Percentiles rank a stretch among this genome's conserved stretches.
These are phyloP conservation scores for Sprattus sprattus DNA, from an alignment of 2,113 vertebrate genomes.

Conservation along the genomic window DNA sequence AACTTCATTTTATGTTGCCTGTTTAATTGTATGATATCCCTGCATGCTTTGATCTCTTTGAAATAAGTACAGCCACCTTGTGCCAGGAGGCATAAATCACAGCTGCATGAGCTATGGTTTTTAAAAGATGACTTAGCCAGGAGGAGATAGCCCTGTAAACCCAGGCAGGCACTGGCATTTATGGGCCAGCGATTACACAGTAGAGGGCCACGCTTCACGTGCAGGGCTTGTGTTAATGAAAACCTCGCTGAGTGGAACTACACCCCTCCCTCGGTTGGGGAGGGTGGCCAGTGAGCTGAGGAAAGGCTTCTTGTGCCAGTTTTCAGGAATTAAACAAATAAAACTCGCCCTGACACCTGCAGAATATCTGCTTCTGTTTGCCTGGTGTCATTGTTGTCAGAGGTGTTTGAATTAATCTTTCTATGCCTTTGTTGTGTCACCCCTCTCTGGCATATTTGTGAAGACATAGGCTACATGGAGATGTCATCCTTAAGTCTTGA, in stretches of 20 bases:
- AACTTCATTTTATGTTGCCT: neutral
- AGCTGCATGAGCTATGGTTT: neutral
- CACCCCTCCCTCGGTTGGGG: neutral
- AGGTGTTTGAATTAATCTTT: neutral
- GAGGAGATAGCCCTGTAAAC: slow-evolving; percentile 28
- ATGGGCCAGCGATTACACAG: slow-evolving; percentile 42
- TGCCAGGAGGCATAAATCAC: neutral
- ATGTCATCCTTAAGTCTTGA: neutral
- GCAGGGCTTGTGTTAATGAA: slow-evolving; percentile 44
- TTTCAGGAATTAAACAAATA: neutral
- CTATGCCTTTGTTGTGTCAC: too few species aligned
- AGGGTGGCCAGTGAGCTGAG: neutral
- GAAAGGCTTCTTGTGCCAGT: neutral
- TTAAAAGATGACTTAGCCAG: slow-evolving; percentile 22
- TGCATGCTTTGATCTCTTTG: neutral
- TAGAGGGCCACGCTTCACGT: slow-evolving; percentile 33
- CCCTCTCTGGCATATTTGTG: neutral
- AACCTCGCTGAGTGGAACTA: slow-evolving; percentile 21
- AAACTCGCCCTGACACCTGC: neutral
- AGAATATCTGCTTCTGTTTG: neutral
- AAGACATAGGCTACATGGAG: neutral
- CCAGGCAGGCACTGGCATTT: slow-evolving; percentile 38
- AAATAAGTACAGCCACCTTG: neutral
- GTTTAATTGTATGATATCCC: neutral
- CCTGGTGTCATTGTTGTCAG: neutral